These are phyloP conservation scores for Pycnomerus fuliginosus DNA, from an alignment of 2,888 invertebrate species.

Conservation along the genomic window DNA sequence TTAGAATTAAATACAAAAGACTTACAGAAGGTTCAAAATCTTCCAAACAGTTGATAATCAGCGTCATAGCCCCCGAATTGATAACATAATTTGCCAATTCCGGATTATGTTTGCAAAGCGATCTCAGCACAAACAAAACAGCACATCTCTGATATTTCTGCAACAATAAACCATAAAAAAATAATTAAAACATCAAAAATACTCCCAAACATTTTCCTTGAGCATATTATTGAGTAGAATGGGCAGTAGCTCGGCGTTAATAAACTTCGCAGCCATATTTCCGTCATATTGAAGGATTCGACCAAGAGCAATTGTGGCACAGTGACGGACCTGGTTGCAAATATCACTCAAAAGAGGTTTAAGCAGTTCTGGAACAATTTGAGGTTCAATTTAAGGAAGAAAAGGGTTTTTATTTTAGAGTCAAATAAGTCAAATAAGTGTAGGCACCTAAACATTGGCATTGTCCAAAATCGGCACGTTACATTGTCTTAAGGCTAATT, in stretches of 20 bases:
- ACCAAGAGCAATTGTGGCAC: slow-evolving; percentile 73
- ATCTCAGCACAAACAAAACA: slow-evolving; percentile 70
- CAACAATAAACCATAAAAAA: too few relatives aligned
- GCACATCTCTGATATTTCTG: slow-evolving; percentile 80
- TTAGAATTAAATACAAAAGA: too few relatives aligned
- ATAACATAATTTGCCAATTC: slow-evolving; percentile 70
- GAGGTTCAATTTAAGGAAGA: too few relatives aligned
- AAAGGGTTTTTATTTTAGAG: too few relatives aligned
- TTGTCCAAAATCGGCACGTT: slow-evolving; percentile 70
- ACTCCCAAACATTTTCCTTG: slow-evolving; percentile 54
- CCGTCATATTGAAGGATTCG: slow-evolving; percentile 71
- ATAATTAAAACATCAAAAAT: too few relatives aligned
- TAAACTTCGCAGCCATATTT: slow-evolving; percentile 63
- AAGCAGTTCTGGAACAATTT: slow-evolving; percentile 68
- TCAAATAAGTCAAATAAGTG: too few relatives aligned
- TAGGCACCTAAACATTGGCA: slow-evolving; percentile 61
- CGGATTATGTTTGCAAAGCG: slow-evolving; percentile 75
- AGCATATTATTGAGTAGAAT: slow-evolving; percentile 56
- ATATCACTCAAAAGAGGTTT: slow-evolving; percentile 71
- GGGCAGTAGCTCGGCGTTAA: slow-evolving; percentile 59
- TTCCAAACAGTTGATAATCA: slow-evolving; percentile 72
- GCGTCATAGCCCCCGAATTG: slow-evolving; percentile 68
- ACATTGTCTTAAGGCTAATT: slow-evolving; percentile 68
- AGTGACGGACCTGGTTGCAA: slow-evolving; percentile 74
- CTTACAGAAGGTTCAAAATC: slow-evolving; percentile 74